phyloP scores from a whole-genome alignment of 2,888 invertebrate genomes.

The Eilema griseolum region DNA sequence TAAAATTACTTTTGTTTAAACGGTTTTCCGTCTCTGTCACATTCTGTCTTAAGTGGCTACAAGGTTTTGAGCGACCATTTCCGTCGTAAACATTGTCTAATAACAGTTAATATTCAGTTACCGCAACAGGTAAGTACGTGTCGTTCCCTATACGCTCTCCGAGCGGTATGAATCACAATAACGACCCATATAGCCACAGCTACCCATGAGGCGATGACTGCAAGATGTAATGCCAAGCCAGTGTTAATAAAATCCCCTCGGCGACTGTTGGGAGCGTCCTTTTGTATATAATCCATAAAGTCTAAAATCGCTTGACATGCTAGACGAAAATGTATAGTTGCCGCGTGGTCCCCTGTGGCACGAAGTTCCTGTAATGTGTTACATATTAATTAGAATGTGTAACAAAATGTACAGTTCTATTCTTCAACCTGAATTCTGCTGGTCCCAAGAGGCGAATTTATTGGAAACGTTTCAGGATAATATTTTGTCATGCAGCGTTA shows the following conservation, averaged over 20 bases:
- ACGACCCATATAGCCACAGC: conserved; percentile 86
- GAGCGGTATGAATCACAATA: conserved; percentile 83
- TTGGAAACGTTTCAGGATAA: no score
- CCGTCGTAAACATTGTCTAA: neutral
- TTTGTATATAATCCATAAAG: conserved; percentile 94
- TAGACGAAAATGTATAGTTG: conserved; percentile 89
- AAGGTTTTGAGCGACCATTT: neutral
- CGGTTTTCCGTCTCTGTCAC: no score
- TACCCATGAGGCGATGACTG: conserved; percentile 89
- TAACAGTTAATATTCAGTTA: conserved; percentile 56
- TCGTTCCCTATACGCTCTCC: conserved; percentile 82
- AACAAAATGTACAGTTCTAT: neutral
- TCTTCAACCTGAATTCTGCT: no score
- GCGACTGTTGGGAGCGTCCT: conserved; percentile 89
- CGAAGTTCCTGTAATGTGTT: conserved; percentile 72
- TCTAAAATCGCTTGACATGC: conserved; percentile 92
- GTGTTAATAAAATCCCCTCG: conserved; percentile 91
- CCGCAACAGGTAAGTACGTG: conserved; percentile 82
- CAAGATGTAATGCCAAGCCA: conserved; percentile 89
- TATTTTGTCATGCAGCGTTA: no score
- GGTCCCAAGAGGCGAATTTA: no score
- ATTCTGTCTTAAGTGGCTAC: neutral
- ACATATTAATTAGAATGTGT: conserved; percentile 22
- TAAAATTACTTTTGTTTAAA: no score
- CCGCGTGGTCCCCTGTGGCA: conserved; percentile 86